Conservation (phyloP, 2,888 invertebrate genomes). For the Oconnorella tubifera region DNA sequence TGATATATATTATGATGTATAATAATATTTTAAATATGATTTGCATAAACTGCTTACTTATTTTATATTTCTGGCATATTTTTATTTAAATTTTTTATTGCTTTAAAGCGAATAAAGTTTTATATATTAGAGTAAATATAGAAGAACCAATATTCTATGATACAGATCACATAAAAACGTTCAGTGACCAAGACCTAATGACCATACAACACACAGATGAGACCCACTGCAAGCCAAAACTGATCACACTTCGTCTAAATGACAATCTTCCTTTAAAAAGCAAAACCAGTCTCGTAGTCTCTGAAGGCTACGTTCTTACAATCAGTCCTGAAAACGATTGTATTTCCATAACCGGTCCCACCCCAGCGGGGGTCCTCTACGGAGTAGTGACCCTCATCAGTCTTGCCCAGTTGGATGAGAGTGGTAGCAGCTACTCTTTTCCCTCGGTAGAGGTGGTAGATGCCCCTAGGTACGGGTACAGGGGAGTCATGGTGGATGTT, state of each 20-base stretch:
- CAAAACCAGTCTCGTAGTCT: not conserved
- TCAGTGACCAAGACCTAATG: not conserved
- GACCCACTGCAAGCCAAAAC: slow-evolving; percentile 8
- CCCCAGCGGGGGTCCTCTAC: slow-evolving; percentile 29
- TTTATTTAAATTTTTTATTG: too few species aligned
- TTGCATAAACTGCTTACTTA: too few species aligned
- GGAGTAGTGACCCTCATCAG: slow-evolving; percentile 26
- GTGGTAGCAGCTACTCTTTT: not conserved
- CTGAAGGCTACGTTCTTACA: slow-evolving; percentile 13
- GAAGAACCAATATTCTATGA: too few species aligned
- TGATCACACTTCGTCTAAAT: slow-evolving; percentile 9
- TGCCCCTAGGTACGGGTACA: slow-evolving; percentile 40
- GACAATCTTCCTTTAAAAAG: not conserved
- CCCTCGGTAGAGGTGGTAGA: slow-evolving; percentile 22
- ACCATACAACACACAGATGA: not conserved
- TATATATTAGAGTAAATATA: too few species aligned
- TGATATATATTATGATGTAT: too few species aligned
- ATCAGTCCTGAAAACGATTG: slow-evolving; percentile 22
- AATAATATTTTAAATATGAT: too few species aligned
- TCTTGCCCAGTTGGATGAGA: not conserved
- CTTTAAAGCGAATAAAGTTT: too few species aligned
- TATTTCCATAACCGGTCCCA: slow-evolving; percentile 22
- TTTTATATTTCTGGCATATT: too few species aligned
- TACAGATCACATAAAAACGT: not conserved
- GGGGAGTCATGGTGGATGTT: slow-evolving; percentile 51